Percentiles rank a stretch among this genome's conserved stretches.
Evolutionary conservation across 2,797 vertebrate species (phyloP).

Genomic region (Pangasius krempfi): DNA sequence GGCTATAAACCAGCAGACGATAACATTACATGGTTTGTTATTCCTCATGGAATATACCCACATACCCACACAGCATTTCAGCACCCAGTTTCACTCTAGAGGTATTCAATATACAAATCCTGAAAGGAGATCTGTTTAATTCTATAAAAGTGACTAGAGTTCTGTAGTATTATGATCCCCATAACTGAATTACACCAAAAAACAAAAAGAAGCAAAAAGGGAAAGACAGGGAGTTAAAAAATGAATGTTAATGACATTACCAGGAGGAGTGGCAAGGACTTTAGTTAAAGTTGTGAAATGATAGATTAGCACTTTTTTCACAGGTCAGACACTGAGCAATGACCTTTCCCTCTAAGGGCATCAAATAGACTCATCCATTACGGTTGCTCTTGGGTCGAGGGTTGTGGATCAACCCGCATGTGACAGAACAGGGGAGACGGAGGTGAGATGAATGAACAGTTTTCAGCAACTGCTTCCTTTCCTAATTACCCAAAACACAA

Average conservation of each 20-base stretch:
- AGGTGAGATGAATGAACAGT: conserved; percentile 39
- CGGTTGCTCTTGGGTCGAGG: conserved; percentile 26
- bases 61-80: conserved; percentile 31
- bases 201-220: neutral
- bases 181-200: conserved; percentile 15
- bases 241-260: neutral
- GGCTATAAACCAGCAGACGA: conserved; percentile 39
- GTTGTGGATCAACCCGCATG: neutral
- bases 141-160: conserved; percentile 5
- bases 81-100: conserved; percentile 32
- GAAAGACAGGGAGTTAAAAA: neutral
- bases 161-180: conserved; percentile 2
- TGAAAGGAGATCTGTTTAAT: conserved; percentile 53
- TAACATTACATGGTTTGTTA: conserved; percentile 45
- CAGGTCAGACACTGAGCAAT: conserved; percentile 49
- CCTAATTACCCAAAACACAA: conserved; percentile 44
- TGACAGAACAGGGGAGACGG: conserved; percentile 28
- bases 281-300: conserved; percentile 40
- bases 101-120: conserved; percentile 39
- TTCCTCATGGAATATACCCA: conserved; percentile 8
- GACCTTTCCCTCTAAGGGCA: conserved; percentile 40
- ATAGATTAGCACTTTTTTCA: conserved; percentile 32
- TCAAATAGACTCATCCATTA: conserved; percentile 55
- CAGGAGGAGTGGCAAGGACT: neutral
- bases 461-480: conserved; percentile 51